Evolutionary conservation across 2,113 vertebrate species (phyloP).

Genomic region (Panthera leo): DNA sequence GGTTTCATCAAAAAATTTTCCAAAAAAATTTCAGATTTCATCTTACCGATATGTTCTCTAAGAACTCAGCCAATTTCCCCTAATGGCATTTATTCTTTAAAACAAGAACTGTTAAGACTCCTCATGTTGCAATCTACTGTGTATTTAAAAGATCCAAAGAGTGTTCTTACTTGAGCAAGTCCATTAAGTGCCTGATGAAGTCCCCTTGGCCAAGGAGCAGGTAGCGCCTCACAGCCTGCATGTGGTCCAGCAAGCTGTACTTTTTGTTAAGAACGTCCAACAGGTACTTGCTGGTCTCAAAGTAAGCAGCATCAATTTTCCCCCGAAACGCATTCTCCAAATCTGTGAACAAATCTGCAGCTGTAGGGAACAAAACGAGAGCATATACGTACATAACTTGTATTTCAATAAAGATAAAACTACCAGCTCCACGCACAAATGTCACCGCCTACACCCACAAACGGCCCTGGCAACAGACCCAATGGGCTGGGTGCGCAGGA

Average conservation of each 20-base stretch:
- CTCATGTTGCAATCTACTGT: neutral
- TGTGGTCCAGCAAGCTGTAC: slow-evolving; percentile 96
- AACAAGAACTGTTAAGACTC: neutral
- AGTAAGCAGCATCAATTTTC: slow-evolving; percentile 97
- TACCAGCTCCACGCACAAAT: accelerated
- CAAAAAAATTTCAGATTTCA: neutral
- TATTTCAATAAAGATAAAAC: neutral
- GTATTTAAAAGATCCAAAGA: neutral
- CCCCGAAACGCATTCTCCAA: slow-evolving; percentile 97
- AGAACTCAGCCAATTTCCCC: neutral
- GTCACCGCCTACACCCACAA: neutral
- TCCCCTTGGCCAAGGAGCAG: slow-evolving; percentile 98
- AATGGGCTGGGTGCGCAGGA: neutral
- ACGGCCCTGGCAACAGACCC: neutral
- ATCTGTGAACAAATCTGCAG: slow-evolving; percentile 94
- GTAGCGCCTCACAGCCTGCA: slow-evolving; percentile 98
- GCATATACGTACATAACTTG: neutral
- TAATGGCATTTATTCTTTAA: neutral
- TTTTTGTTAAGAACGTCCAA: slow-evolving; percentile 95
- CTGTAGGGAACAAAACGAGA: slow-evolving; percentile 79
- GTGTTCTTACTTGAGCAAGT: slow-evolving; percentile 94
- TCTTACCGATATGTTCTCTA: neutral
- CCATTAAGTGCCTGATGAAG: slow-evolving; percentile 98
- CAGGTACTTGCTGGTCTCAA: slow-evolving; percentile 97
- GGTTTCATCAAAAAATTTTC: too few relatives aligned